Base-by-base conservation (phyloP, 2,113 vertebrate genomes). In the Passerina amoena region DNA sequence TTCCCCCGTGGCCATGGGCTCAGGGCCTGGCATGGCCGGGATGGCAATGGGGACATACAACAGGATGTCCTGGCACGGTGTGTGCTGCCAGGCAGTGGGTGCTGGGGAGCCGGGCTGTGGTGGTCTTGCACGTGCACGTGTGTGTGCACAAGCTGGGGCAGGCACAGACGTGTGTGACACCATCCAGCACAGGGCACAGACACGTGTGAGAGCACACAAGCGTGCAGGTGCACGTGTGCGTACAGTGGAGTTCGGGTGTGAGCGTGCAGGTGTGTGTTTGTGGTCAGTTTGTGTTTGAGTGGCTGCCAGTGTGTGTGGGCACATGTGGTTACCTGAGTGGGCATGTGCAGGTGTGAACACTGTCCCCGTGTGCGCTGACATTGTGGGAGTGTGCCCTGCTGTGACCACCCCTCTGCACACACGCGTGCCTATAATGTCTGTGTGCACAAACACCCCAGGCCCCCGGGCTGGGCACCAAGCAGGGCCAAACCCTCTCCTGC, bases 121-220 rank as follows among this genome's bases (percentile, higher is more conserved):
- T 7, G 30, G 33, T 45, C 35, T 51, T 22, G 42, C 72, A n/a
- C 6, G 0, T 1, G 4, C 3, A 11, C 6, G 1, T 31, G 51
- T 27, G 42, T 4, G 25, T 9, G 54, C 28, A 14, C 22, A 12
- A 12, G 44, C 53, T 19, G 25, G 28, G 35, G 45, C 17, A 17
- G 13, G 54, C 16, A 4, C 11, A 3, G 28, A 4, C 1, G 57
- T 14, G 42, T 40, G 53, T 14, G 31, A 44, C 25, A 47, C 45
- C 9, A 10, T 2, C 21, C 4, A 15, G 50, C 37, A 37, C 28
- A 20, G 28, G 42, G 30, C 12, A 16, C 0, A 4, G 20, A n/a
- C 13, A 2, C 0, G 1, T 3, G 22, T 15, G 72, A 21, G 20
- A 0, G 8, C 5, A 7, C 31, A 2, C 3, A 3, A 2, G 12